Evolutionary conservation across 2,797 vertebrate genomes (phyloP), one percentile per base, ranked within the genome.

Genomic region (Dermochelys coriacea): DNA sequence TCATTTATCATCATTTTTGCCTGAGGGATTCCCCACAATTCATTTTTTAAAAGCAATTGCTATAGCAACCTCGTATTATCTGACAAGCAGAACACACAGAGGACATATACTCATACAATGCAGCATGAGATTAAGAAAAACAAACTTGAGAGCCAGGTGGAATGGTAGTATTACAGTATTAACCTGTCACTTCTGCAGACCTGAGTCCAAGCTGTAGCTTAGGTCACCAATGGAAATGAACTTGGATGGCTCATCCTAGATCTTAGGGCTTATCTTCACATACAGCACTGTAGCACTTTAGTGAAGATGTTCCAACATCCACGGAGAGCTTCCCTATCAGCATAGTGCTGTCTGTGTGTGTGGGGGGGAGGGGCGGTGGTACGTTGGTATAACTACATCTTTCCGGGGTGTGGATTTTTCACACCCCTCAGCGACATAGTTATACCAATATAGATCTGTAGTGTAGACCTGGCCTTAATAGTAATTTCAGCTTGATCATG

Each of bases 1-100:
- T 93, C 88, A 92, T 96, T 95, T 94, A 89, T 91, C 79, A 59
- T 52, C 78, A 87, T 94, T 93, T 79, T 89, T 88, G 81, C 94
- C 88, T 87, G 61, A 51, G 93, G 94, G 25, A 93, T 82, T 94
- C 61, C 91, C 68, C 49, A 85, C 89, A 88, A 80, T 94, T 80
- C 82, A 75, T 21, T 61, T 47, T 93, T 93, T 94, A 97, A 57
- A 92, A 92, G 54, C 89, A 68, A 75, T 97, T 82, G 54, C 96
- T 96, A 96, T 95, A 94, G 97, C 93, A 97, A 97, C 97, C 91
- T 10, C 4, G 41, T 75, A 27, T 93, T 96, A 90, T 90, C 89
- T 90, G 91, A 85, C 91, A 64, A 94, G 25, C 19, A 55, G 82
- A 4, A 4, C 55, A 61, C 81, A 51, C 50, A 80, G 47, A 95